phyloP scores from a whole-genome alignment of 2,113 vertebrate genomes.

The Pygoscelis adeliae region DNA sequence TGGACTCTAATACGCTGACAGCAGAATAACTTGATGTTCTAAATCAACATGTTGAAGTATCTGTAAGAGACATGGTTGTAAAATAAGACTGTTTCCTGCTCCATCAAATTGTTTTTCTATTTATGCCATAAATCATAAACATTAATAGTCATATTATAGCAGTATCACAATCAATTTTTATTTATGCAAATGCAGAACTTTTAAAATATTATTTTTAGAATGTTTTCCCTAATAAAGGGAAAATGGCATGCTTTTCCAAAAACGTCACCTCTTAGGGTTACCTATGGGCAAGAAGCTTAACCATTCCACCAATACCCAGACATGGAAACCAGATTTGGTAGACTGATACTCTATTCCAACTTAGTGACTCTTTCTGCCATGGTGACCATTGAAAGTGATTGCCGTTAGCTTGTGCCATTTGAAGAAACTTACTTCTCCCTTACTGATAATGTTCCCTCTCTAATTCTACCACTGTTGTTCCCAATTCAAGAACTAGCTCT shows the following conservation, averaged over 20 bases:
- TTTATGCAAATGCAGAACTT: neutral
- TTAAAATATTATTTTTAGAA: neutral
- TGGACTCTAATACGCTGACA: neutral
- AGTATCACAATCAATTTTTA: neutral
- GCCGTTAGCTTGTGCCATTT: neutral
- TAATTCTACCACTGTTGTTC: neutral
- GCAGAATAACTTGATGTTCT: neutral
- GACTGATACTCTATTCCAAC: neutral
- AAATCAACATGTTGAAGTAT: neutral
- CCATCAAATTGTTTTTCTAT: neutral
- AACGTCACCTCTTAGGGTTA: neutral
- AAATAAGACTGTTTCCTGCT: neutral
- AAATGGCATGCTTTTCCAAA: neutral
- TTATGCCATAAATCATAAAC: neutral
- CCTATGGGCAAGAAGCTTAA: neutral
- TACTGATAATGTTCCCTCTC: neutral
- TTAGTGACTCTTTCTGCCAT: neutral
- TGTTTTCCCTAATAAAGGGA: neutral
- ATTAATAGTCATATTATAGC: neutral
- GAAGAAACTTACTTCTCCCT: neutral
- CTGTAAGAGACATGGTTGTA: neutral
- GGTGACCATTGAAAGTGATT: neutral
- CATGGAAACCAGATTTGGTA: neutral
- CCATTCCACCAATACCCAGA: neutral
- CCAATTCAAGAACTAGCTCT: neutral